Conservation (phyloP, 2,888 invertebrate species). For the Stomorhina lunata region DNA sequence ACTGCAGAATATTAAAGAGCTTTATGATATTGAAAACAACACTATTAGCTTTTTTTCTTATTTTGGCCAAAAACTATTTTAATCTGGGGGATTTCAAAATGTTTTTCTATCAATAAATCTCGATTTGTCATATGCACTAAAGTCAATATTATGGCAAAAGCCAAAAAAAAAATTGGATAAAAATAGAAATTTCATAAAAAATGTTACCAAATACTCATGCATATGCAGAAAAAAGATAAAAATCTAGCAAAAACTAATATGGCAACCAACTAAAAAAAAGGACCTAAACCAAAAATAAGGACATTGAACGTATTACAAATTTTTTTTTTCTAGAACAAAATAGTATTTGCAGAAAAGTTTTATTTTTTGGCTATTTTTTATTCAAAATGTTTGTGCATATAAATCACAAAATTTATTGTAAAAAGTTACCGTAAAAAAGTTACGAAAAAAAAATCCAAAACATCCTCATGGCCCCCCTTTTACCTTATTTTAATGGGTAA, state of each 20-base stretch:
- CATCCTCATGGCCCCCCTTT: background rate
- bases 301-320: slow-evolving; percentile 36
- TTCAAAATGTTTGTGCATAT: slow-evolving; percentile 56
- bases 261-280: background rate
- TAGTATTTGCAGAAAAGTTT: background rate
- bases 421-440: slow-evolving; percentile 27
- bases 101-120: slow-evolving; percentile 64
- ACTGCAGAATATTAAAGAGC: slow-evolving; percentile 24
- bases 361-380: slow-evolving; percentile 7
- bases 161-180: slow-evolving; percentile 29
- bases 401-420: slow-evolving; percentile 63
- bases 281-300: background rate
- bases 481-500: too few relatives aligned
- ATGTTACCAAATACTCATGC: background rate
- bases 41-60: background rate
- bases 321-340: background rate
- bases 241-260: slow-evolving; percentile 12
- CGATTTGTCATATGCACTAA: slow-evolving; percentile 51
- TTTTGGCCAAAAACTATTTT: slow-evolving; percentile 26
- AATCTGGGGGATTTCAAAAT: slow-evolving; percentile 33
- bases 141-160: slow-evolving; percentile 58
- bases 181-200: background rate
- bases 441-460: background rate
- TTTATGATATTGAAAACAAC: background rate
- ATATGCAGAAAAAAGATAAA: background rate